Conservation (phyloP, 1,140 invertebrate species). For the Cryptotermes secundus region DNA sequence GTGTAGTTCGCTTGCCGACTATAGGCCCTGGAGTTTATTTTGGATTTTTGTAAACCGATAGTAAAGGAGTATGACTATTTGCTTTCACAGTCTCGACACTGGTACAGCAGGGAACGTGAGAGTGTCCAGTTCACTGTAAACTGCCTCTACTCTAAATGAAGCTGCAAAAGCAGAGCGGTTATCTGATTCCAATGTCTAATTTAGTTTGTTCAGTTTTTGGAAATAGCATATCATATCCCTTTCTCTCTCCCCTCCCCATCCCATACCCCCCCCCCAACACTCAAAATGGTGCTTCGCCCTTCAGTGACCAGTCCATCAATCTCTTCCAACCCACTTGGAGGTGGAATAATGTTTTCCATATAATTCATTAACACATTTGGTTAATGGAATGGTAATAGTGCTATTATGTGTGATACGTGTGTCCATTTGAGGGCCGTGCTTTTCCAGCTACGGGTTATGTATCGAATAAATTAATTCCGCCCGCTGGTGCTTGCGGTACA, state of each 20-base stretch:
- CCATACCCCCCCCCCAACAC: not conserved
- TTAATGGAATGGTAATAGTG: not conserved
- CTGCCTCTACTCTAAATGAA: no score
- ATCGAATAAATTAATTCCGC: not conserved
- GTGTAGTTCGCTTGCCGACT: no score
- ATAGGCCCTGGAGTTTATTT: no score
- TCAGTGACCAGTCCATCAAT: not conserved
- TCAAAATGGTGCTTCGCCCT: not conserved
- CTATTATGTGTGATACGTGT: not conserved
- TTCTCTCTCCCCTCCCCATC: not conserved
- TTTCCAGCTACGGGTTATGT: not conserved
- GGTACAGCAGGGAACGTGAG: no score
- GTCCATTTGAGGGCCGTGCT: not conserved
- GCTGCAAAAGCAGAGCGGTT: no score
- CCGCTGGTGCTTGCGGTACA: not conserved
- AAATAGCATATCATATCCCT: not conserved
- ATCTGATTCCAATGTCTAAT: no score
- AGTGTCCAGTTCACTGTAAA: no score
- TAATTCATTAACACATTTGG: constrained; percentile 4
- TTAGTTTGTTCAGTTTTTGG: no score
- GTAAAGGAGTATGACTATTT: no score
- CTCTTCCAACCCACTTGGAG: not conserved
- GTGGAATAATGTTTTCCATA: not conserved
- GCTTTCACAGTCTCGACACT: no score
- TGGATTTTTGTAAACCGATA: no score